Conservation (phyloP, 2,888 invertebrate genomes). For the Tetramorium bicarinatum region DNA sequence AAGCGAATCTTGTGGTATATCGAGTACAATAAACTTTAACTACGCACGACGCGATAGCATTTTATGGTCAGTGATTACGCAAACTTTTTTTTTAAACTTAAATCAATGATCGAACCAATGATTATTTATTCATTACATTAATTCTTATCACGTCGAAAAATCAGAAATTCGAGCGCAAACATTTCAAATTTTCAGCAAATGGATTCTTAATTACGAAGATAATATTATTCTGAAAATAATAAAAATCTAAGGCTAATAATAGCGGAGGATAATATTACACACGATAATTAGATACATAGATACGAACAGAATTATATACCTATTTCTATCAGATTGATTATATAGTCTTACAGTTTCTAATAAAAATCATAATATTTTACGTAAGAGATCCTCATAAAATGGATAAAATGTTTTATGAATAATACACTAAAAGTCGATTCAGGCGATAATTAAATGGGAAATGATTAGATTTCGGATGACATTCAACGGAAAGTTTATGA, state of each 20-base stretch:
- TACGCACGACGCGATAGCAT: slow-evolving; percentile 12
- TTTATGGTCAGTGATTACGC: neutral
- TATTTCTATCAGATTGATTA: neutral
- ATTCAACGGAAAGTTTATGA: neutral
- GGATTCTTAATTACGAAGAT: neutral
- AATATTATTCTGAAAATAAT: neutral
- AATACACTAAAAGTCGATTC: neutral
- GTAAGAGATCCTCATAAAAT: neutral
- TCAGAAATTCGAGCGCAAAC: neutral
- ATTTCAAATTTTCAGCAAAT: neutral
- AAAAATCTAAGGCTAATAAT: neutral
- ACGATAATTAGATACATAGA: too few species aligned
- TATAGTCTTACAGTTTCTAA: neutral
- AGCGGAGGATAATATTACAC: neutral
- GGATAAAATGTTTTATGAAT: neutral
- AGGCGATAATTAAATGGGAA: neutral
- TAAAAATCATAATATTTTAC: slow-evolving; percentile 4
- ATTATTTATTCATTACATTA: slow-evolving; percentile 4
- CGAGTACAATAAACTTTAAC: slow-evolving; percentile 42
- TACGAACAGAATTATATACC: neutral
- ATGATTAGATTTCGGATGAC: neutral
- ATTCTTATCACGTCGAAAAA: neutral
- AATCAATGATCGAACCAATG: neutral
- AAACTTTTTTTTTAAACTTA: neutral
- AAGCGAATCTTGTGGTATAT: neutral